Evolutionary conservation across 2,113 vertebrate species (phyloP).

Genomic region (Gallinago paraguaiae): DNA sequence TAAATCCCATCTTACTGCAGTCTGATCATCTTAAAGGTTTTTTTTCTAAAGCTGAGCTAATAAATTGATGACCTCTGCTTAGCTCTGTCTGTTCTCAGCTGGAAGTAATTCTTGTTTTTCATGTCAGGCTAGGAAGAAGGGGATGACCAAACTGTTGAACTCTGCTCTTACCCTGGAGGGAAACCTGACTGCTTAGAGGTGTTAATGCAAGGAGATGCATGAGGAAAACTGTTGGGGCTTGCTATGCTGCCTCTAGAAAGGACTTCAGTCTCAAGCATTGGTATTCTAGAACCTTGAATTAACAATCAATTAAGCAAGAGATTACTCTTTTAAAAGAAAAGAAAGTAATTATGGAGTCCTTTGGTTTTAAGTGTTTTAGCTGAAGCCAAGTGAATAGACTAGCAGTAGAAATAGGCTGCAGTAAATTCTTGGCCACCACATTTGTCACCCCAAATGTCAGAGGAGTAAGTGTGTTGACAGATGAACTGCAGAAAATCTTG

Average conservation of each 20-base stretch:
- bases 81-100: neutral
- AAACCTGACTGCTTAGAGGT: neutral
- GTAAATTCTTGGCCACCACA: neutral
- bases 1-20: neutral
- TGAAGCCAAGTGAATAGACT: neutral
- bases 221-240: neutral
- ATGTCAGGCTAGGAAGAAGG: neutral
- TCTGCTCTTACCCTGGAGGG: neutral
- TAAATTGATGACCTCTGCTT: neutral
- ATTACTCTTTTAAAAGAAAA: neutral
- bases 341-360: neutral
- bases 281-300: neutral
- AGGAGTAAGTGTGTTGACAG: constrained; percentile 38
- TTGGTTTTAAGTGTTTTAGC: neutral
- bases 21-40: neutral
- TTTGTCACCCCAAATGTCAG: neutral
- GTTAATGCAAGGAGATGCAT: neutral
- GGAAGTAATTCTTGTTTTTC: neutral
- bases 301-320: neutral
- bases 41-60: neutral
- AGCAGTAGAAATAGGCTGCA: neutral
- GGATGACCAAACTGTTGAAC: neutral
- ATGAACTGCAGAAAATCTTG: constrained; percentile 8
- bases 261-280: neutral
- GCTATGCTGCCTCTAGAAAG: neutral